A percentile compares a stretch with the other conserved stretches of the same genome.
Evolutionary conservation across 2,797 vertebrate genomes (phyloP).

Genomic region (Megalops cyprinoides): DNA sequence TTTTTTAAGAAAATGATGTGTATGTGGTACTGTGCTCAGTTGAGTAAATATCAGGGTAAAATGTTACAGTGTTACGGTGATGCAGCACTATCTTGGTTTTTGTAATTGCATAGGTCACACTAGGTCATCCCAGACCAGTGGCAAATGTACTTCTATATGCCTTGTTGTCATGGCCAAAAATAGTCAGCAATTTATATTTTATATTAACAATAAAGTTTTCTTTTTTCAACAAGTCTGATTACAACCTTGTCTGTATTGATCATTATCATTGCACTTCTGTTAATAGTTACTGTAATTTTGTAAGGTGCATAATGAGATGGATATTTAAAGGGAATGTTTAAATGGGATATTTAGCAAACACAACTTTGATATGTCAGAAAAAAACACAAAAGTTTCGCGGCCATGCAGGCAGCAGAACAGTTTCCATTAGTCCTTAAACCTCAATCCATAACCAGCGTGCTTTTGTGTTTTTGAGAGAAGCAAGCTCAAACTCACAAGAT

Average conservation of each 20-base stretch:
- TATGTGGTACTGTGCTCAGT: background rate
- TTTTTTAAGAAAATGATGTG: too few relatives aligned
- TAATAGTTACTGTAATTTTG: background rate
- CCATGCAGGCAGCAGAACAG: background rate
- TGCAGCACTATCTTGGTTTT: background rate
- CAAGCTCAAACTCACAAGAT: background rate
- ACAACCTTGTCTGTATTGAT: background rate
- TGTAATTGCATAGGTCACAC: background rate
- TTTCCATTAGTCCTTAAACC: background rate
- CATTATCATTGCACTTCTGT: background rate
- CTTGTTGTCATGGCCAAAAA: background rate
- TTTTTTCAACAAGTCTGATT: too few relatives aligned
- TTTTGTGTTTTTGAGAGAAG: background rate
- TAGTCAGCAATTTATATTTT: background rate
- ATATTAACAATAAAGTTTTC: slow-evolving; percentile 9
- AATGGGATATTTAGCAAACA: background rate
- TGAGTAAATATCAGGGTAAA: background rate
- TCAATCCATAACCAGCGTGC: background rate
- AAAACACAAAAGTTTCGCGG: background rate
- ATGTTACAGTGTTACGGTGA: background rate
- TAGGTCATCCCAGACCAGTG: background rate
- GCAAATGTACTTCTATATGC: background rate
- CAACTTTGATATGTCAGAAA: background rate
- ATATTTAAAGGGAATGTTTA: background rate
- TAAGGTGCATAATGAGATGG: background rate